Evolutionary conservation across 2,797 vertebrate genomes (phyloP).

Genomic region (Simalia tracyae): DNA sequence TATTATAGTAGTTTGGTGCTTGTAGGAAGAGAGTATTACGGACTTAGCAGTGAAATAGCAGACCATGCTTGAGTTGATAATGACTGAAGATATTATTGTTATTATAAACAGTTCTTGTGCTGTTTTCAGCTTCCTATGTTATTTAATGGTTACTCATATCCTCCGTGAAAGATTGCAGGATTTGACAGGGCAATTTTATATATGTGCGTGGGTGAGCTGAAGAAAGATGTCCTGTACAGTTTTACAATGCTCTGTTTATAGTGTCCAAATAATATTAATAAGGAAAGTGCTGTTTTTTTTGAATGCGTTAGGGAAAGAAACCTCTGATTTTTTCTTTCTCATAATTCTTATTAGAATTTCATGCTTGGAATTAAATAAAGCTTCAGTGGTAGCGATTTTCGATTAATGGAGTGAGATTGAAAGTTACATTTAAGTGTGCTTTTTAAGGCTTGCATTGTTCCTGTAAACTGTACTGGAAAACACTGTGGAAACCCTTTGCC

Average conservation of each 20-base stretch:
- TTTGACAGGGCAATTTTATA: constrained; percentile 32
- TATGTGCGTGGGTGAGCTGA: background rate
- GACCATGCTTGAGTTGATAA: constrained; percentile 65
- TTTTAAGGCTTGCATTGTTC: background rate
- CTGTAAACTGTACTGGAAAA: background rate
- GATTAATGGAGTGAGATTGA: background rate
- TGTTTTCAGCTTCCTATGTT: constrained; percentile 63
- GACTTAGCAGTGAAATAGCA: constrained; percentile 47
- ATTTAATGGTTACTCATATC: constrained; percentile 57
- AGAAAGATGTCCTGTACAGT: background rate
- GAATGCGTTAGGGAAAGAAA: background rate
- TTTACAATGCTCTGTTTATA: constrained; percentile 1
- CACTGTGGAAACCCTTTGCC: background rate
- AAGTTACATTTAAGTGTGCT: background rate
- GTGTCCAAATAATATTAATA: background rate
- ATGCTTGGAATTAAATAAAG: background rate
- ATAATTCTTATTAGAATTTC: background rate
- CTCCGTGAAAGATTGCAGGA: constrained; percentile 45
- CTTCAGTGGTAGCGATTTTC: background rate
- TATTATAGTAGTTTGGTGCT: constrained; percentile 46
- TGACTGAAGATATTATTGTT: constrained; percentile 62
- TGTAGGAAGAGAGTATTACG: constrained; percentile 39
- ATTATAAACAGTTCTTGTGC: constrained; percentile 55
- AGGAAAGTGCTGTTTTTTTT: background rate
- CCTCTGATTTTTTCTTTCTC: background rate